Base-by-base conservation (phyloP, 2,888 invertebrate genomes). In the Agonum fuliginosum region DNA sequence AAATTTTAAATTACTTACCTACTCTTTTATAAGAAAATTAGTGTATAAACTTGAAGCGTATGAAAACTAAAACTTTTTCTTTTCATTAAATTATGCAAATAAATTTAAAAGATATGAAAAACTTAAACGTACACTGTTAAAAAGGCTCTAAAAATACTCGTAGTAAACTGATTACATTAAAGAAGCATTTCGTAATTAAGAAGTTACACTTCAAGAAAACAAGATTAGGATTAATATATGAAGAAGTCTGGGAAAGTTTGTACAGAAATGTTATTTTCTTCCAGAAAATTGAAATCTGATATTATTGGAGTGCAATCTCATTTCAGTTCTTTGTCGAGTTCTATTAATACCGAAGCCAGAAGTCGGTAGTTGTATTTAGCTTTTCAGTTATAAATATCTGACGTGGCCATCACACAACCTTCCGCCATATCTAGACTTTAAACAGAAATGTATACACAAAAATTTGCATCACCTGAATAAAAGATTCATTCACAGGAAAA, bases 181-280 rank as follows among this genome's bases (percentile, higher is more conserved):
- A 54, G 24, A 54, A 24, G 20, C 22, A 54, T 54, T 54, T 54
- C 54, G 22, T 20, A 54, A 54, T 54, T 54, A 54, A 12, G 54
- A 48, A 22, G 54, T 22, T 54, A 22, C 22, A 48, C 20, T 48
- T 48, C 48, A 1, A 54, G 54, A 54, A 54, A 54, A 54, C 24
- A 54, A 20, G 54, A 54, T 54, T 54, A 54, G 54, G 22, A 54
- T 54, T 54, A 54, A 54, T 54, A 54, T 54, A 54, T 54, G 22
- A 24, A 12, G 54, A 54, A 24, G 4, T 22, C 10, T 54, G 54
- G 20, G 10, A 48, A 48, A 48, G 10, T 48, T 48, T 48, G 20
- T 24, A 54, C 54, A 54, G 22, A 54, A 54, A 37, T 37, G 54
- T 54, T 54, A 54, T 54, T 12, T 48, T 48, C 20, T 10, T 20